phyloP scores from a whole-genome alignment of 2,888 invertebrate genomes.

The Mechanitis messenoides region DNA sequence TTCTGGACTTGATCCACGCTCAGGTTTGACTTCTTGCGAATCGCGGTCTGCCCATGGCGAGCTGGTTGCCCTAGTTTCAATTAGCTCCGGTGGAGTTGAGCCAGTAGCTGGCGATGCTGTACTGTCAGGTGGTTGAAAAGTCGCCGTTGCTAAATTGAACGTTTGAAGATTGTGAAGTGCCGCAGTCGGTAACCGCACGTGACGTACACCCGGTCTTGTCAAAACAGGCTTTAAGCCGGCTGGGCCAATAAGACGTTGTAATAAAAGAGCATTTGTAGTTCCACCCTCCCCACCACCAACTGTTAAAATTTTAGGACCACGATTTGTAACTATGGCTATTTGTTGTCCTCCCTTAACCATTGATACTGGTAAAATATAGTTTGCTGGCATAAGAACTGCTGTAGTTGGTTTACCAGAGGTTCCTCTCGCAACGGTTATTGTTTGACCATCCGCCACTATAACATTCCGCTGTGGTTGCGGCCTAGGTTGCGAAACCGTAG shows the following conservation, averaged over 20 bases:
- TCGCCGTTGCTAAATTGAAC: conserved; percentile 54
- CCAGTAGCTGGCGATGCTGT: conserved; percentile 52
- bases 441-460: conserved; percentile 80
- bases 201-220: conserved; percentile 75
- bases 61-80: conserved; percentile 55
- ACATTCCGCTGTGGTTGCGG: conserved; percentile 72
- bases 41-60: conserved; percentile 63
- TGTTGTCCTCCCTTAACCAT: conserved; percentile 84
- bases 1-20: conserved; percentile 58
- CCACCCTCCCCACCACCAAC: conserved; percentile 66
- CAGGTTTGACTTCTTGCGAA: conserved; percentile 50
- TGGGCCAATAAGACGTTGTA: conserved; percentile 82
- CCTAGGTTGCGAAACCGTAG: conserved; percentile 47
- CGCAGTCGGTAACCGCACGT: conserved; percentile 64
- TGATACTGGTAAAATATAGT: conserved; percentile 83
- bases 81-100: conserved; percentile 57
- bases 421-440: conserved; percentile 78
- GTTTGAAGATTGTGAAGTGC: conserved; percentile 67
- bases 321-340: conserved; percentile 83
- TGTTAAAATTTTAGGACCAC: conserved; percentile 75
- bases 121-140: conserved; percentile 55
- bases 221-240: conserved; percentile 75
- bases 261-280: conserved; percentile 78
- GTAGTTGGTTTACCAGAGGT: conserved; percentile 79
- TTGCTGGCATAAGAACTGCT: conserved; percentile 82